These are phyloP conservation scores for Formicarius rufipectus DNA, from an alignment of 2,113 vertebrate species.

Conservation along the genomic window DNA sequence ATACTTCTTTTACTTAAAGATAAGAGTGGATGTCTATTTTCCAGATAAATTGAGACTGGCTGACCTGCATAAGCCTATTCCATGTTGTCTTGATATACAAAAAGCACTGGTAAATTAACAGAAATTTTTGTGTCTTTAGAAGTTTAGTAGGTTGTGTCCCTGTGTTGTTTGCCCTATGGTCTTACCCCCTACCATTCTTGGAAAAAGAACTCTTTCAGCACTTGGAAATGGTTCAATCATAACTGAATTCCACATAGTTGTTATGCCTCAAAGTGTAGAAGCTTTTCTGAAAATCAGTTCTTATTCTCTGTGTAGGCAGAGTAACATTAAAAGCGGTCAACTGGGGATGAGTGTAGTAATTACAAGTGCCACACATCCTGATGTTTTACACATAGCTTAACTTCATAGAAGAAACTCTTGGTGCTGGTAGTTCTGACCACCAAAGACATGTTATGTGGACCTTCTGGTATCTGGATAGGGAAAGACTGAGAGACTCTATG, in stretches of 20 bases:
- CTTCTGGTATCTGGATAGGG: neutral
- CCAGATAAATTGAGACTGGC: neutral
- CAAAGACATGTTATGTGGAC: neutral
- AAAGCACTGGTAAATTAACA: neutral
- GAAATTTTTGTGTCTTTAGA: neutral
- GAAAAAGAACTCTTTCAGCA: neutral
- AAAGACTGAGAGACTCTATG: neutral
- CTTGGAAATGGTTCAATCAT: neutral
- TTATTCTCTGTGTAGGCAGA: neutral
- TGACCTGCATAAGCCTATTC: neutral
- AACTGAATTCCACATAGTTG: neutral
- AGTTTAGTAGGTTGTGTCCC: neutral
- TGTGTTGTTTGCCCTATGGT: neutral
- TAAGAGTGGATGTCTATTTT: neutral
- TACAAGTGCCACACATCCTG: neutral
- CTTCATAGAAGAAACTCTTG: neutral
- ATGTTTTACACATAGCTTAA: neutral
- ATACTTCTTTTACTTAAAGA: neutral
- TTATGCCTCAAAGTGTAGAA: rapidly evolving
- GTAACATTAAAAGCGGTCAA: neutral
- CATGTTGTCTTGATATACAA: neutral
- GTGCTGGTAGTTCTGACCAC: neutral
- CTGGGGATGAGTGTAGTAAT: neutral
- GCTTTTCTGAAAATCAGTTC: neutral
- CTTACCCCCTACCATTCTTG: neutral